These are phyloP conservation scores for Neocrepidodera transversa DNA, from an alignment of 2,888 invertebrate species.

Conservation along the genomic window DNA sequence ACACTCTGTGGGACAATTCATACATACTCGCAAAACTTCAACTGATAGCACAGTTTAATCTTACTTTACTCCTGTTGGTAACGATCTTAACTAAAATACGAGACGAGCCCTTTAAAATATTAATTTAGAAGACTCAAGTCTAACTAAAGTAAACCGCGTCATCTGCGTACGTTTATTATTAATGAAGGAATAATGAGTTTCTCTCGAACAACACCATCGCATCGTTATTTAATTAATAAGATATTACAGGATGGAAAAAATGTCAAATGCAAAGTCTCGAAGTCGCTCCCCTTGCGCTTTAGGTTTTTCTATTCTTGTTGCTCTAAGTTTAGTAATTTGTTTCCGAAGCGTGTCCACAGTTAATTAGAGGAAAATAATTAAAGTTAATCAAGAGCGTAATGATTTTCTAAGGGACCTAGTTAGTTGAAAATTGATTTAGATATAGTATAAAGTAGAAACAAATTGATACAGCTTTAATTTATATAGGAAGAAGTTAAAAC, in stretches of 20 bases:
- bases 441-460: too few relatives aligned
- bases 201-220: conserved; percentile 52
- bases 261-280: conserved; percentile 7
- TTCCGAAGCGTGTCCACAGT: background rate
- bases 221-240: conserved; percentile 51
- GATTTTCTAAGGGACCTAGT: too few relatives aligned
- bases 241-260: conserved; percentile 39
- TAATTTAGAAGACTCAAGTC: conserved; percentile 18
- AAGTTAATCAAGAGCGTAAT: background rate
- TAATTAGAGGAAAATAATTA: background rate
- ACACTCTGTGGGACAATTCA: too few relatives aligned
- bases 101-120: conserved; percentile 20
- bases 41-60: conserved; percentile 20
- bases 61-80: conserved; percentile 18
- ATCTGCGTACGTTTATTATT: conserved; percentile 55
- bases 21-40: conserved; percentile 14
- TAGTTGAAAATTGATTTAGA: too few relatives aligned
- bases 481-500: too few relatives aligned
- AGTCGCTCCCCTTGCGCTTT: background rate
- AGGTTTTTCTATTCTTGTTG: background rate
- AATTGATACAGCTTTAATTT: too few relatives aligned
- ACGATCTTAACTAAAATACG: conserved; percentile 12
- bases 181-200: conserved; percentile 52
- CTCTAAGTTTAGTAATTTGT: conserved; percentile 1
- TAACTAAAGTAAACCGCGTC: conserved; percentile 43